Base-by-base conservation (phyloP, 2,797 vertebrate species). In the Mycteria americana region DNA sequence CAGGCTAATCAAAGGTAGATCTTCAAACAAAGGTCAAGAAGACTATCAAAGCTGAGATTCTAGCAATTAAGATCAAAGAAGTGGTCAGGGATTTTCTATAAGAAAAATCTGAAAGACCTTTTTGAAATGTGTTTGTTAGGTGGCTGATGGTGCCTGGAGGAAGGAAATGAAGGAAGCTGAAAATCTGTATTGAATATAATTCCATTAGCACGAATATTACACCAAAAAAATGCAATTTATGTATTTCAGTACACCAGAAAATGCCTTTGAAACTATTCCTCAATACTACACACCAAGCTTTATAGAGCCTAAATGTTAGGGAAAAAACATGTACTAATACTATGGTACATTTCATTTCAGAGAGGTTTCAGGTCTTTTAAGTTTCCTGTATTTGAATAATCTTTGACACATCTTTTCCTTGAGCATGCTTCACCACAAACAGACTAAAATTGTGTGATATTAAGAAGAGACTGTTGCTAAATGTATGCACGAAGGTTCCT, bases 351-450 rank as follows among this genome's bases (percentile, higher is more conserved):
- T 86, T 69, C 11, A 76, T 73, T 78, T 88, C 30, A 79, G 37
- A 93, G 45, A 85, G 8, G 41, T 74, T 91, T 78, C 78, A 23
- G 41, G 31, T 69, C 79, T 91, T 83, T 90, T 62, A 96, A 92
- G 56, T 31, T 94, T 59, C 35, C 94, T 14, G 6, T 46, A 89
- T 94, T n/a, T 72, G 15, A 80, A 87, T 25, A 89, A 65, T 46
- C 90, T 63, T 30, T 88, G 27, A 95, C 51, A 73, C 85, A 72
- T 57, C 64, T 93, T 96, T 83, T 89, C 83, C 70, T 80, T 57
- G 54, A 80, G 35, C 30, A 7, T 41, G 17, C 56, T 76, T 54
- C 68, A 68, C 56, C 76, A 90, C 37, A 81, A 72, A 92, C 64
- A 73, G 18, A 87, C 28, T 86, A 78, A 95, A 76, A 73, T 11